Evolutionary conservation across 2,797 vertebrate species (phyloP).

Genomic region (Catamblyrhynchus diadema): DNA sequence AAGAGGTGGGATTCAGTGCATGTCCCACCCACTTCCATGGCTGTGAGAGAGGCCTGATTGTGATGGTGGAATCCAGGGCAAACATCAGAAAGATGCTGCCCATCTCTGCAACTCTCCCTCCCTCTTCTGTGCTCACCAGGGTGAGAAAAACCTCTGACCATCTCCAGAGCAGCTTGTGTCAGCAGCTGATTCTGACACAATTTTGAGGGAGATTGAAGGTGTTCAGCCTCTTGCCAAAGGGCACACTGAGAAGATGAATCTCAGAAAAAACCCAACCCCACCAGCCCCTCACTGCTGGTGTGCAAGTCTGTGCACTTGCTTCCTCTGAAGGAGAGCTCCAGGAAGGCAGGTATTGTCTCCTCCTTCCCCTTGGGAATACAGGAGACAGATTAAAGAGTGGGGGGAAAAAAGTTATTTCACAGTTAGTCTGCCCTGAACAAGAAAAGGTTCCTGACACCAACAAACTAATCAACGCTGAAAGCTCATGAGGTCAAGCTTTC

Average conservation of each 20-base stretch:
- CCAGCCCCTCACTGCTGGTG: background rate
- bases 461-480: slow-evolving; percentile 59
- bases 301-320: background rate
- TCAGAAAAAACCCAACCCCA: background rate
- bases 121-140: background rate
- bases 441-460: slow-evolving; percentile 46
- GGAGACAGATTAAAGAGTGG: slow-evolving; percentile 8
- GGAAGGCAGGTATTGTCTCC: background rate
- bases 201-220: background rate
- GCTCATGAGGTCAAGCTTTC: slow-evolving; percentile 51
- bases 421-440: background rate
- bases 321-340: background rate
- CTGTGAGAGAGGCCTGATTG: background rate
- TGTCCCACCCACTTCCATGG: background rate
- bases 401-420: background rate
- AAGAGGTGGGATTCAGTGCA: background rate
- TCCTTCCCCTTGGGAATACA: background rate
- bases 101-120: background rate
- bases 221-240: background rate
- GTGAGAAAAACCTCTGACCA: background rate
- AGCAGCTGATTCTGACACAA: background rate
- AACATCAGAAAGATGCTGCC: background rate
- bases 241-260: background rate
- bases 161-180: background rate
- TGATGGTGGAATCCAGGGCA: background rate